These are phyloP conservation scores for Keiferia lycopersicella DNA, from an alignment of 2,888 invertebrate genomes.

Conservation along the genomic window DNA sequence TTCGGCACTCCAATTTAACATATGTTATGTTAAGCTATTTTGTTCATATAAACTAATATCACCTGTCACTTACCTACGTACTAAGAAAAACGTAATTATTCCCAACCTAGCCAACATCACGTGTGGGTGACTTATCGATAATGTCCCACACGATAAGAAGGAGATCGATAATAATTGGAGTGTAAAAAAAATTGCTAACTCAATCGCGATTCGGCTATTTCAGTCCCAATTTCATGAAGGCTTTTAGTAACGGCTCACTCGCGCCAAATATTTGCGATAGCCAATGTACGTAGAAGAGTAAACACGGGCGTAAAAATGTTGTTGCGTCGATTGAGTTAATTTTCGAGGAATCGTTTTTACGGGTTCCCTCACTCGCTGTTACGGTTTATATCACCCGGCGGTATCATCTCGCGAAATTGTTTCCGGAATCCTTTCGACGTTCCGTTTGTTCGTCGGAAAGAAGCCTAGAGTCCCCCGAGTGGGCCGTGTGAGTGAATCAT, in stretches of 20 bases:
- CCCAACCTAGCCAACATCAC: too few species aligned
- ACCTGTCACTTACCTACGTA: too few species aligned
- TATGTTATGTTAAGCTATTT: too few species aligned
- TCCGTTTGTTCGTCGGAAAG: slow-evolving; percentile 48
- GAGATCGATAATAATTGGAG: too few species aligned
- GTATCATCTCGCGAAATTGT: slow-evolving; percentile 76
- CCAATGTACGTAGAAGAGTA: slow-evolving; percentile 4
- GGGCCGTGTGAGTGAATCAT: slow-evolving; percentile 15
- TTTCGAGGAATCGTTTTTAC: slow-evolving; percentile 73
- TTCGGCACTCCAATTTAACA: too few species aligned
- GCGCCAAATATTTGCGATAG: neutral
- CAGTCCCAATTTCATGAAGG: neutral
- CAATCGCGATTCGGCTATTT: neutral
- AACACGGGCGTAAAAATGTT: slow-evolving; percentile 9
- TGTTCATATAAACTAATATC: too few species aligned
- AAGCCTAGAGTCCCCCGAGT: slow-evolving; percentile 37
- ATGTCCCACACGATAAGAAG: too few species aligned
- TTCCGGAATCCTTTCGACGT: slow-evolving; percentile 63
- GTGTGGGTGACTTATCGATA: too few species aligned
- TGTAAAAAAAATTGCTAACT: too few species aligned
- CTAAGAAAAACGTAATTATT: too few species aligned
- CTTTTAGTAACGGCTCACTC: neutral
- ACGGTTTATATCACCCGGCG: slow-evolving; percentile 74
- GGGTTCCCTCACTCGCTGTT: slow-evolving; percentile 68
- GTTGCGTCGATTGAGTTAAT: slow-evolving; percentile 68